phyloP scores from a whole-genome alignment of 2,797 vertebrate species.

The Podargus strigoides region DNA sequence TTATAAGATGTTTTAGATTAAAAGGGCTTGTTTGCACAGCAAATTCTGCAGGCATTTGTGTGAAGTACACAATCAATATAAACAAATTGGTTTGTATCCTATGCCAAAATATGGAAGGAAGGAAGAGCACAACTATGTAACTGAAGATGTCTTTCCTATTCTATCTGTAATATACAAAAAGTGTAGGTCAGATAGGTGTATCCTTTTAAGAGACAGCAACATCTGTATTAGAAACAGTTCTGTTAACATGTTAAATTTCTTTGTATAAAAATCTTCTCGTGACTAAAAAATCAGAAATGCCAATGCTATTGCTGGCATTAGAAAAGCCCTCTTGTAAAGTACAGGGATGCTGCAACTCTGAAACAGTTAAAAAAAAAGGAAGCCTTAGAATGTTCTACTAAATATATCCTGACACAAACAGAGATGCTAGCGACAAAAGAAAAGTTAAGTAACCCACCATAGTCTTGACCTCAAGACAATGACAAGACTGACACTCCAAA shows the following conservation, averaged over 20 bases:
- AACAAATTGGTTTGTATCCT: background rate
- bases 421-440: constrained; percentile 5
- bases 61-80: background rate
- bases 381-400: background rate
- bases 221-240: background rate
- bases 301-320: background rate
- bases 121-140: background rate
- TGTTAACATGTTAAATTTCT: background rate
- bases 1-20: background rate
- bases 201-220: background rate
- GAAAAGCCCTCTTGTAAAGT: background rate
- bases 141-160: background rate
- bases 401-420: constrained; percentile 5
- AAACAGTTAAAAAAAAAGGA: background rate
- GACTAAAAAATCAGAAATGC: background rate
- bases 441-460: constrained; percentile 58
- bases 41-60: background rate
- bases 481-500: constrained; percentile 50
- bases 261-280: background rate
- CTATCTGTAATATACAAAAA: background rate
- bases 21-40: background rate
- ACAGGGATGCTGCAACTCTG: background rate
- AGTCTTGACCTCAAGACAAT: constrained; percentile 63
- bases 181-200: background rate
- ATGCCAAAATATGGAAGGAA: background rate